Base-by-base conservation (phyloP, 2,113 vertebrate species). In the Psittacus erithacus region DNA sequence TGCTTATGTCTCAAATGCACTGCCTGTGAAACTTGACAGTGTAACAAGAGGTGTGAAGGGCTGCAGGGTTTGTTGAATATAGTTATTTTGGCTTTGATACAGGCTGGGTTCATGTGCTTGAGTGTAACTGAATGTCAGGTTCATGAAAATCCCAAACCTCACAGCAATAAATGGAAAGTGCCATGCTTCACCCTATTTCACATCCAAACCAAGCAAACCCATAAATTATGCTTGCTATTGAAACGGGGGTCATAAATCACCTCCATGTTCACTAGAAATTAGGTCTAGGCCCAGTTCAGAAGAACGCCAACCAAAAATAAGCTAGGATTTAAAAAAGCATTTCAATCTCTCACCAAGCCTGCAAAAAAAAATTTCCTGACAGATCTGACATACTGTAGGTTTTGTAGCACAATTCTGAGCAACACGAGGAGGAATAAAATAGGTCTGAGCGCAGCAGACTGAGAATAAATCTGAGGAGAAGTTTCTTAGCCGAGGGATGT, bases 61-160 rank as follows among this genome's bases (percentile, higher is more conserved):
- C 77, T 93, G 74, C 59, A 79, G 70, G 62, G 70, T 67, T 94
- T 63, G 80, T 87, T 73, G 88, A 65, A 80, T 96, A 43, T 69
- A 96, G 77, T 96, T 96, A 78, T 92, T 95, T 96, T 97, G 95
- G 93, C 93, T 92, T 93, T 84, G 57, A 46, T 91, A 90, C 86
- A 95, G 75, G 25, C 63, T 78, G 67, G 81, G 53, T 93, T 96
- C 93, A 82, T 90, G 74, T 89, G 93, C 74, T 86, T 92, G 83
- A 86, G 69, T 94, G 82, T 92, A 88, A 90, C 88, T 93, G 86
- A 85, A 90, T 53, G 67, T 39, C 84, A 74, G 77, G 90, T 79
- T 94, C 92, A 74, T 82, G 93, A 92, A 91, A 96, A 96, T 91
- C 80, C 92, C 95, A 96, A 96, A 92, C 41, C 92, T 93, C 95